phyloP scores from a whole-genome alignment of 2,888 invertebrate genomes.

The Diarsia mendica region DNA sequence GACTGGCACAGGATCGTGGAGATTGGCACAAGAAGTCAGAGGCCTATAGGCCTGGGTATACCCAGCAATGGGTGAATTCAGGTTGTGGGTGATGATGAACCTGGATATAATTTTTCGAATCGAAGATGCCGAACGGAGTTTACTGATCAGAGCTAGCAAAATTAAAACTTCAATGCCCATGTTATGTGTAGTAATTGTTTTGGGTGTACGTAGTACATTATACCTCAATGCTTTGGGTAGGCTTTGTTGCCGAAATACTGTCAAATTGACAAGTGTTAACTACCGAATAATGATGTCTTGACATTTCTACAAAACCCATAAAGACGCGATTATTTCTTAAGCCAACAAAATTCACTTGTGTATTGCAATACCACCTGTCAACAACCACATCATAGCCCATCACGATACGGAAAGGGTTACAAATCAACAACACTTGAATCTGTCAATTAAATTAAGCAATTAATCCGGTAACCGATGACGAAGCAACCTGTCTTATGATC shows the following conservation, averaged over 20 bases:
- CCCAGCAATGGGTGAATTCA: no score
- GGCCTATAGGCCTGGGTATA: no score
- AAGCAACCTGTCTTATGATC: conserved; percentile 28
- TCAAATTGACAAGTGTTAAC: neutral
- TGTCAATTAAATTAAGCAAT: conserved; percentile 12
- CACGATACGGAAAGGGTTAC: conserved; percentile 2
- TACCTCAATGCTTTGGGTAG: neutral
- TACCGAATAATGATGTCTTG: neutral
- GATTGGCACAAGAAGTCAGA: no score
- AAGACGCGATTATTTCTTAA: neutral
- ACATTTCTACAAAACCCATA: neutral
- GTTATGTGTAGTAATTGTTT: neutral
- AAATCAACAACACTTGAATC: neutral
- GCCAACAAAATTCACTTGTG: neutral
- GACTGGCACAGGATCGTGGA: no score
- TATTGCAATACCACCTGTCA: conserved; percentile 9
- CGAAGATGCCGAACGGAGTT: neutral
- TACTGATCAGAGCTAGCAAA: neutral
- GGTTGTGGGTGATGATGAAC: neutral
- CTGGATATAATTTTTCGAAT: neutral
- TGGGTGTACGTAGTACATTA: no score
- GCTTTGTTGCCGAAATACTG: neutral
- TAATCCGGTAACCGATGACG: conserved; percentile 15
- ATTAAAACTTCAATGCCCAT: neutral
- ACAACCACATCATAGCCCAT: neutral